phyloP scores from a whole-genome alignment of 2,113 vertebrate genomes.

The Circaetus gallicus region DNA sequence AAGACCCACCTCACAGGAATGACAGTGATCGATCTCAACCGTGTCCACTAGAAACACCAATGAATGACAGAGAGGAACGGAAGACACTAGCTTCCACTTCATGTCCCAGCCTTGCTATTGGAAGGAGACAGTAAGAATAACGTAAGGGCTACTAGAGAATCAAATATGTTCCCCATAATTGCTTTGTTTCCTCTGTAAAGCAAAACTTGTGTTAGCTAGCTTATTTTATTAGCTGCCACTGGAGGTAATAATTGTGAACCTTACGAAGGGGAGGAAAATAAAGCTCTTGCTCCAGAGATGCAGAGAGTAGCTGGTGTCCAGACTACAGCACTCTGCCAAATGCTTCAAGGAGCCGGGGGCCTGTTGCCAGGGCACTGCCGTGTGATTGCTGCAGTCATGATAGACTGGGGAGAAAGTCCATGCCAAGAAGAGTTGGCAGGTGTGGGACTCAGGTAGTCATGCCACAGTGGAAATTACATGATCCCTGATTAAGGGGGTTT shows the following conservation, averaged over 20 bases:
- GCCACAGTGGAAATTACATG: neutral
- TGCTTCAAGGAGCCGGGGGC: neutral
- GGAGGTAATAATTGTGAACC: neutral
- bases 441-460: neutral
- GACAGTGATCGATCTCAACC: neutral
- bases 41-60: neutral
- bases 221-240: neutral
- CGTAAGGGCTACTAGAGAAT: neutral
- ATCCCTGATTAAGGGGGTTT: neutral
- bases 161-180: neutral
- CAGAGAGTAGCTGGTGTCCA: neutral
- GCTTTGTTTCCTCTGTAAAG: neutral
- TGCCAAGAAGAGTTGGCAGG: neutral
- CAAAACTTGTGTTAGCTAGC: neutral
- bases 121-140: neutral
- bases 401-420: neutral
- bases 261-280: neutral
- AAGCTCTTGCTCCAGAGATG: neutral
- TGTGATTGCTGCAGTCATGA: neutral
- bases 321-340: neutral
- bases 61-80: neutral
- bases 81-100: neutral
- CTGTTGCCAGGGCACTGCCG: neutral
- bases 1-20: neutral
- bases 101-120: neutral